Conservation (phyloP, 2,113 vertebrate genomes). For the Crotalus viridis region DNA sequence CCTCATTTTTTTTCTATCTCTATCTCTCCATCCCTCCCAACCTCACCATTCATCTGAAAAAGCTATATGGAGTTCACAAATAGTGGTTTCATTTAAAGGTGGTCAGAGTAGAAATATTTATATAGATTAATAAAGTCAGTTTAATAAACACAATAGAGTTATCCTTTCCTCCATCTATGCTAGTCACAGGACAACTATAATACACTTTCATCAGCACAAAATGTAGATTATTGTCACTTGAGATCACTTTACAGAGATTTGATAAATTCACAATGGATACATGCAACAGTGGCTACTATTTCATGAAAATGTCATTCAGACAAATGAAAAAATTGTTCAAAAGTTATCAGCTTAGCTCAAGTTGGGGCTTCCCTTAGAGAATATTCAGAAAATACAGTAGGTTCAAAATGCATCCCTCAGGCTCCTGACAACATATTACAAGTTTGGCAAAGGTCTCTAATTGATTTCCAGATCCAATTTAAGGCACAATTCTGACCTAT, state of each 20-base stretch:
- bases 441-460: background rate
- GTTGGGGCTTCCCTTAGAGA: background rate
- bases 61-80: background rate
- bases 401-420: background rate
- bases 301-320: background rate
- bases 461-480: background rate
- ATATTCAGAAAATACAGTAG: background rate
- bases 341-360: background rate
- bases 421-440: background rate
- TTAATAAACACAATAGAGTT: background rate
- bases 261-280: background rate
- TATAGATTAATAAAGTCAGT: background rate
- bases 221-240: background rate
- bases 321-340: background rate
- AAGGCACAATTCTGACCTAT: background rate
- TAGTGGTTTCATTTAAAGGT: background rate
- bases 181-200: background rate
- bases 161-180: background rate
- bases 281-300: background rate
- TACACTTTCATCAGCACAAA: background rate
- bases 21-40: background rate
- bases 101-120: background rate
- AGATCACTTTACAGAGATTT: background rate
- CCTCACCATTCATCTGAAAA: background rate
- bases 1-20: background rate